phyloP scores from a whole-genome alignment of 2,888 invertebrate genomes.

The Drosophila fungiperda region DNA sequence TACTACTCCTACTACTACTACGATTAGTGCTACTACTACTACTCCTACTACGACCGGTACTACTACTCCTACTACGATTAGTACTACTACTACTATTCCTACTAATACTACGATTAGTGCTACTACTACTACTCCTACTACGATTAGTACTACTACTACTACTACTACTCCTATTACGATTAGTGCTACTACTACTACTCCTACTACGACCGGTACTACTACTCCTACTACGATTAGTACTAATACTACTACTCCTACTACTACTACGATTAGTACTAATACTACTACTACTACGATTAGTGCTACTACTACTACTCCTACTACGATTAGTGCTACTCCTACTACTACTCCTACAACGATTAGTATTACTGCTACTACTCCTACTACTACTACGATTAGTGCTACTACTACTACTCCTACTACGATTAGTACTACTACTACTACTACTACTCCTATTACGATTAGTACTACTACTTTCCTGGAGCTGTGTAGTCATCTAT shows the following conservation, averaged over 20 bases:
- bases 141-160: no score
- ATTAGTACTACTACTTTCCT: slow-evolving; percentile 34
- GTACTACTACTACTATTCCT: no score
- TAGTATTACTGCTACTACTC: no score
- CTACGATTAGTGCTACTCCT: no score
- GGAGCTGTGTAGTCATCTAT: slow-evolving; percentile 66
- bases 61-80: background rate
- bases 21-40: no score
- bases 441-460: no score
- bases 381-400: background rate
- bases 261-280: no score
- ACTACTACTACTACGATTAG: background rate
- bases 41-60: no score
- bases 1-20: background rate
- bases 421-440: background rate
- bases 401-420: background rate
- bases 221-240: background rate
- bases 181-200: no score
- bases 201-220: no score
- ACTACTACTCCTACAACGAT: background rate
- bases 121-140: background rate
- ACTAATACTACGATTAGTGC: background rate
- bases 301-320: background rate
- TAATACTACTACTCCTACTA: background rate
- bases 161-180: background rate